These are phyloP conservation scores for Zaprionus davidi DNA, from an alignment of 1,140 invertebrate species.

Conservation along the genomic window DNA sequence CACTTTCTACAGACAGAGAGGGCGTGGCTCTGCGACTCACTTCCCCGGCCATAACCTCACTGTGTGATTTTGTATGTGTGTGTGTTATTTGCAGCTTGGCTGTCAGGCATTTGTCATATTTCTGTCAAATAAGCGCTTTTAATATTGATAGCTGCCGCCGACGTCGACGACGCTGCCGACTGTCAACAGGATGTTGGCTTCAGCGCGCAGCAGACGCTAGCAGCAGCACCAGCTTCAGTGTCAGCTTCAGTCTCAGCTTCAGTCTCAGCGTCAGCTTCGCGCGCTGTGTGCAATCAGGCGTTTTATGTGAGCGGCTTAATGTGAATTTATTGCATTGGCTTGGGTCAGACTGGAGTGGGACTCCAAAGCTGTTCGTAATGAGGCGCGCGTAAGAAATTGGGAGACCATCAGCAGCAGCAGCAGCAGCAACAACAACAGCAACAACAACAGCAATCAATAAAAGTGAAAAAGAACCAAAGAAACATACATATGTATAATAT, in stretches of 20 bases:
- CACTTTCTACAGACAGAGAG: constrained; percentile 54
- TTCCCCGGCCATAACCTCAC: constrained; percentile 48
- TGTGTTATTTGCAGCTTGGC: constrained; percentile 66
- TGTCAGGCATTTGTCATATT: constrained; percentile 83
- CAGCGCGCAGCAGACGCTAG: constrained; percentile 51
- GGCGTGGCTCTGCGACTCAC: constrained; percentile 6
- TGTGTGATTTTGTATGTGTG: constrained; percentile 26
- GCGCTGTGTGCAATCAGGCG: constrained; percentile 73
- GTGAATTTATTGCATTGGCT: constrained; percentile 79
- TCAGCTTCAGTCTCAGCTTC: constrained; percentile 35
- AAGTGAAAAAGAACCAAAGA: constrained; percentile 3
- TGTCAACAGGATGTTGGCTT: constrained; percentile 81
- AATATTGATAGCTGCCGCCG: constrained; percentile 77
- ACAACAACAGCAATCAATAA: constrained; percentile 57
- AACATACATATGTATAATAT: constrained; percentile 15
- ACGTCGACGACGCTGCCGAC: constrained; percentile 29
- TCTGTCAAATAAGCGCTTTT: constrained; percentile 83
- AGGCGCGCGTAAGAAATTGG: constrained; percentile 44
- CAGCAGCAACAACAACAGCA: background rate
- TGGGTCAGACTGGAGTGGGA: constrained; percentile 15
- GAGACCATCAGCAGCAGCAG: constrained; percentile 4
- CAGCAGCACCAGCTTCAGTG: constrained; percentile 48
- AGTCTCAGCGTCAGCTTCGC: constrained; percentile 22
- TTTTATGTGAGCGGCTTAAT: constrained; percentile 82
- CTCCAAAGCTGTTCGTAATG: constrained; percentile 53